phyloP scores from a whole-genome alignment of 1,140 invertebrate species.

The Halesus radiatus region DNA sequence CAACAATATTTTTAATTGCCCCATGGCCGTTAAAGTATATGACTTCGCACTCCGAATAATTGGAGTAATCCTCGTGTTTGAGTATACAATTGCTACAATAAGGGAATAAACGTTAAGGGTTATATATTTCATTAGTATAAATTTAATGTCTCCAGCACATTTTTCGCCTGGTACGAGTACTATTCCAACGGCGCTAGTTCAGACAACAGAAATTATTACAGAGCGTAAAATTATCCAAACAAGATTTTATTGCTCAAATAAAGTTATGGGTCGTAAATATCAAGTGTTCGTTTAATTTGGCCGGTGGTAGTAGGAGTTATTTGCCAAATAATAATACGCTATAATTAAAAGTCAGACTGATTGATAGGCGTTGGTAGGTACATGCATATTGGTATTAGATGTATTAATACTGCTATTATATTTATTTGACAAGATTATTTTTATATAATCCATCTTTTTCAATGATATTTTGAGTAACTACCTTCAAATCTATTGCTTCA shows the following conservation, averaged over 20 bases:
- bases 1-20: not conserved
- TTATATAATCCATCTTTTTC: not conserved
- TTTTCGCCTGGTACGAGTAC: constrained; percentile 18
- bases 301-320: constrained; percentile 10
- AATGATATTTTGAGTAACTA: no score
- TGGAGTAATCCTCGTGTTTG: not conserved
- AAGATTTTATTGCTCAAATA: constrained; percentile 45
- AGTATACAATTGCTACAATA: constrained; percentile 10
- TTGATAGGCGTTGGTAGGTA: not conserved
- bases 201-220: constrained; percentile 39
- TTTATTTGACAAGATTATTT: not conserved
- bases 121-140: constrained; percentile 43
- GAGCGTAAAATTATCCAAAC: constrained; percentile 43
- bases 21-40: not conserved
- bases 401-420: not conserved
- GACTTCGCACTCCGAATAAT: not conserved
- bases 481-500: no score
- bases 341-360: not conserved
- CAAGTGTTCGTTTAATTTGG: constrained; percentile 25
- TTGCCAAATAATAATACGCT: not conserved
- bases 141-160: constrained; percentile 39
- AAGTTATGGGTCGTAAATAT: constrained; percentile 39
- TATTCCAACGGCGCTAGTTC: constrained; percentile 28
- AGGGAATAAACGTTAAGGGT: constrained; percentile 13
- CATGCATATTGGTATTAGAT: not conserved